Evolutionary conservation across 2,888 invertebrate species (phyloP).

Genomic region (Mesoligia furuncula): DNA sequence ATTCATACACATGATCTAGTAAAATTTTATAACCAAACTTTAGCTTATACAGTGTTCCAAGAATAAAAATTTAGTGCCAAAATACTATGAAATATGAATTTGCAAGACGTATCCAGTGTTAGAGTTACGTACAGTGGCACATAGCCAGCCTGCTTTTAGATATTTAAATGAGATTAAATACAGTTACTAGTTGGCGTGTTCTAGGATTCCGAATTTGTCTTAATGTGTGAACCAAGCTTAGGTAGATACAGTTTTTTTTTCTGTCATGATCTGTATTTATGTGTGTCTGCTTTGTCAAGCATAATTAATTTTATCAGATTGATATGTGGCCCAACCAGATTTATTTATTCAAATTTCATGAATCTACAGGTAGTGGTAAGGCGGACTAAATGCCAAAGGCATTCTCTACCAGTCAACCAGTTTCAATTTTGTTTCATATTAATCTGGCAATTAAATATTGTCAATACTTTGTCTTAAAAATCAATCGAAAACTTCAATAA

Average conservation of each 20-base stretch:
- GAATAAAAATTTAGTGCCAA: constrained; percentile 32
- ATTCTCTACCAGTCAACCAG: background rate
- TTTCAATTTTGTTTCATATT: background rate
- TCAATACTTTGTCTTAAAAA: background rate
- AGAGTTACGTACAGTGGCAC: constrained; percentile 38
- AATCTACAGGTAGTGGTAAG: background rate
- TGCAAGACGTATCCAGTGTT: constrained; percentile 7
- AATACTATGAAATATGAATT: constrained; percentile 47
- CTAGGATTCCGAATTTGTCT: constrained; percentile 26
- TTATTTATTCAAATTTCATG: background rate
- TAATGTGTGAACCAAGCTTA: background rate
- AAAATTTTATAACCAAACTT: constrained; percentile 34
- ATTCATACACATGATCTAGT: constrained; percentile 14
- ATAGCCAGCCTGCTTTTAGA: constrained; percentile 51
- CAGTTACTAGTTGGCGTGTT: constrained; percentile 50
- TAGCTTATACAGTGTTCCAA: constrained; percentile 21
- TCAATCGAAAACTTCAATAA: background rate
- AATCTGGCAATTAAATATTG: background rate
- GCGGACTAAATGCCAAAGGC: background rate
- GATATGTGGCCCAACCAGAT: background rate
- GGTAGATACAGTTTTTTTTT: background rate
- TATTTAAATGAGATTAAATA: constrained; percentile 61
- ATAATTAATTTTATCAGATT: background rate
- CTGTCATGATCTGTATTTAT: background rate
- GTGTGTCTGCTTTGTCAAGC: background rate